These are phyloP conservation scores for Digitonthophagus gazella DNA, from an alignment of 2,888 invertebrate genomes.

Conservation along the genomic window DNA sequence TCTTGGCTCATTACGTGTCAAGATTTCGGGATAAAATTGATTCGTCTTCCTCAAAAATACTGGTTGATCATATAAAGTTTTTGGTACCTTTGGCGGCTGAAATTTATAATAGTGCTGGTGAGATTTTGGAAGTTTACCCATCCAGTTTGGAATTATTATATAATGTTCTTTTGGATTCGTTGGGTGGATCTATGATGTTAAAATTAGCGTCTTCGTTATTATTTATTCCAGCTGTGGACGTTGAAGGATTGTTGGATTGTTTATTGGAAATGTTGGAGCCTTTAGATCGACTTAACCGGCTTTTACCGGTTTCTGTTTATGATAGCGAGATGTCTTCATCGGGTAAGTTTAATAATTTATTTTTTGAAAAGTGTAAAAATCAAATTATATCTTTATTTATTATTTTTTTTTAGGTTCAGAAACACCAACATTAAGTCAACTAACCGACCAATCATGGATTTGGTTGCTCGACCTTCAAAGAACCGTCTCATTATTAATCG, in stretches of 20 bases:
- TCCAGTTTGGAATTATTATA: slow-evolving; percentile 48
- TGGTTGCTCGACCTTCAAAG: slow-evolving; percentile 63
- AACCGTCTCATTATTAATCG: slow-evolving; percentile 60
- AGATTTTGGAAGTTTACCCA: slow-evolving; percentile 46
- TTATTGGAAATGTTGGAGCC: slow-evolving; percentile 49
- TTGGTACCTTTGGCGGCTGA: slow-evolving; percentile 44
- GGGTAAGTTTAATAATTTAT: slow-evolving; percentile 33
- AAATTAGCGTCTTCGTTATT: slow-evolving; percentile 58
- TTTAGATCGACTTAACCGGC: slow-evolving; percentile 49
- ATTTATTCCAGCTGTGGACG: slow-evolving; percentile 52
- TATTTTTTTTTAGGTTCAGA: slow-evolving; percentile 49
- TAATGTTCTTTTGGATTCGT: slow-evolving; percentile 55
- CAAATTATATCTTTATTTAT: background rate
- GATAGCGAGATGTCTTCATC: slow-evolving; percentile 39
- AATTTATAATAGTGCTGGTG: slow-evolving; percentile 44
- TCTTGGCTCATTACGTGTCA: slow-evolving; percentile 51
- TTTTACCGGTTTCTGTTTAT: slow-evolving; percentile 47
- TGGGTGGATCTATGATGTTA: slow-evolving; percentile 59
- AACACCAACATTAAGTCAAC: slow-evolving; percentile 53
- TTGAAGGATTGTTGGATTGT: slow-evolving; percentile 46
- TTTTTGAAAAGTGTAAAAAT: background rate
- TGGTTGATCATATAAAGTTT: slow-evolving; percentile 42
- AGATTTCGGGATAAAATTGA: slow-evolving; percentile 26
- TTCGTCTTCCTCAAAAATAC: slow-evolving; percentile 34
- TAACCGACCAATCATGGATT: slow-evolving; percentile 52